Base-by-base conservation (phyloP, 1,140 invertebrate species). In the Drosophila mauritiana region DNA sequence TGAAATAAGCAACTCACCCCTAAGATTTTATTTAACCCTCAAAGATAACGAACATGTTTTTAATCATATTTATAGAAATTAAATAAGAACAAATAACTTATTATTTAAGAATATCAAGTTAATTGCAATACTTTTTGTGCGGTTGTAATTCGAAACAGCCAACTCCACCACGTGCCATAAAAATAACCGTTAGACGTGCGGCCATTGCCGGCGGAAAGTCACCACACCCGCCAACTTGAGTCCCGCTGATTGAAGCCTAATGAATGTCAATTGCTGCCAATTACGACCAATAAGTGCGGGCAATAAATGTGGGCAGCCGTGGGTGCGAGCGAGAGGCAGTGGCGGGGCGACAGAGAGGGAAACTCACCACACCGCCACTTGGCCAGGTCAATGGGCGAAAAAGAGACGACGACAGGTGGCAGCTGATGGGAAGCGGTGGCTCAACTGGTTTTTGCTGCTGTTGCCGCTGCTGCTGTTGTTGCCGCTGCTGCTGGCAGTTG, bases 181-280 rank as follows among this genome's bases (percentile, higher is more conserved):
- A 45, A 22, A 10, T 5, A 51, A 65, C 49, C 49, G 72, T 76
- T 68, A 73, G 70, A 45, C 49, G 73, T 59, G 56, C 61, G 70
- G 73, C 70, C 73, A 75, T 75, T 75, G 73, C 39, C 45, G 52
- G 49, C 8, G 17, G 1, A 2, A 77, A 70, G 36, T 62, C 74
- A 78, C 74, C 74, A 78, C 73, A 53, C 46, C 3, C 25, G 13
- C 34, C 17, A 25, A 20, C 45, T 34, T 2, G 48, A 51, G 48
- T 22, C 1, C 43, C 46, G 67, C 56, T 89, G 78, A 90, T 91
- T 85, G 84, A 85, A 91, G 82, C 69, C 84, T 91, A 91, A 91
- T 91, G 82, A 91, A 91, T 91, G 85, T 91, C 90, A 91, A 91
- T 91, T 86, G 90, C 81, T 83, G 86, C 80, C 85, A 91, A 91